Evolutionary conservation across 2,113 vertebrate genomes (phyloP).

Genomic region (Xiphias gladius): DNA sequence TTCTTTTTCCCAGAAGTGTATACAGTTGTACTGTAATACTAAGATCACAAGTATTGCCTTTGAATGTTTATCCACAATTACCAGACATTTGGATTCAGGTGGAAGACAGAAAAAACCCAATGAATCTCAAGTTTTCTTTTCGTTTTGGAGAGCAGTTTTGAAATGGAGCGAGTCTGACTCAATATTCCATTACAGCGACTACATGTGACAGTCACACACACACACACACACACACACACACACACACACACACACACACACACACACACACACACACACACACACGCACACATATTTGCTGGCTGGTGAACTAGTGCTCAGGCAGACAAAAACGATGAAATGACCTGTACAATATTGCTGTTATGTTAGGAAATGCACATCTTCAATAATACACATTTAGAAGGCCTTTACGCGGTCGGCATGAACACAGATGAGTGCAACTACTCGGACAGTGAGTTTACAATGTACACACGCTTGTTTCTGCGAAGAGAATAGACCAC

Average conservation of each 20-base stretch:
- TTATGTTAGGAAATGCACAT: constrained; percentile 76
- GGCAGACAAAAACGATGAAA: constrained; percentile 73
- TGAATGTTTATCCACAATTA: constrained; percentile 61
- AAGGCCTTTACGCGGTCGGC: constrained; percentile 76
- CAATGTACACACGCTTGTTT: constrained; percentile 51
- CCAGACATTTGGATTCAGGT: constrained; percentile 64
- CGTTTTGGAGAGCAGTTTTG: constrained; percentile 37
- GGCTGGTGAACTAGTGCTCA: constrained; percentile 85
- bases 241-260: constrained; percentile 14
- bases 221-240: not conserved
- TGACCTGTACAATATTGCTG: constrained; percentile 87
- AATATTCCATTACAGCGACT: constrained; percentile 66
- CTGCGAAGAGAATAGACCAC: constrained; percentile 61
- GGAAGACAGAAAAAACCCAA: constrained; percentile 72
- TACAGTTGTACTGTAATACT: constrained; percentile 70
- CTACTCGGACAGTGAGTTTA: constrained; percentile 62
- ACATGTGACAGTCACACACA: constrained; percentile 34
- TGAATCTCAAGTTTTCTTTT: constrained; percentile 21
- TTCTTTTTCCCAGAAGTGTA: constrained; percentile 51
- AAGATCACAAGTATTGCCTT: constrained; percentile 79
- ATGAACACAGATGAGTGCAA: constrained; percentile 63
- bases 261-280: constrained; percentile 7
- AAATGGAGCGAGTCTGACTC: constrained; percentile 80
- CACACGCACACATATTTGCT: constrained; percentile 50
- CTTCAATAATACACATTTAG: constrained; percentile 72